These are phyloP conservation scores for Leptopilina drosophilae DNA, from an alignment of 2,888 invertebrate genomes.

Conservation along the genomic window DNA sequence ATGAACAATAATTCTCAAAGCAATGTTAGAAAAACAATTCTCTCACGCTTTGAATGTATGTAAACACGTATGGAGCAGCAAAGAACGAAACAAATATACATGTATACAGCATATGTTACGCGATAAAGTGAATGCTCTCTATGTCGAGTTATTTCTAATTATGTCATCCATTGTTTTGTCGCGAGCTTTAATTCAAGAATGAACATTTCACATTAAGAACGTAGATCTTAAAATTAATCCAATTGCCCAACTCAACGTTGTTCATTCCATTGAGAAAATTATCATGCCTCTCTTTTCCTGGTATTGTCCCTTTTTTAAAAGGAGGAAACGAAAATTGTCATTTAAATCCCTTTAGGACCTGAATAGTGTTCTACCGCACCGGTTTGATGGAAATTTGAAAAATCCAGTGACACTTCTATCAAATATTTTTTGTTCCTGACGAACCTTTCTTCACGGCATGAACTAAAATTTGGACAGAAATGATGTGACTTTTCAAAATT, in stretches of 20 bases:
- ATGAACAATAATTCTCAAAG: constrained; percentile 7
- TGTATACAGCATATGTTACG: not conserved
- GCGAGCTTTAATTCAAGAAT: constrained; percentile 29
- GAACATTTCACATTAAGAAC: not conserved
- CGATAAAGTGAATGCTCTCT: constrained; percentile 10
- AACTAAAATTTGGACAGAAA: too few relatives aligned
- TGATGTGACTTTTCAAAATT: too few relatives aligned
- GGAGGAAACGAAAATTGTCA: too few relatives aligned
- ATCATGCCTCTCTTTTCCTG: not conserved
- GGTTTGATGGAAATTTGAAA: too few relatives aligned
- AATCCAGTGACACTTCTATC: too few relatives aligned
- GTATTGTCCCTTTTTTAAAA: not conserved
- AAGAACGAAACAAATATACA: too few relatives aligned
- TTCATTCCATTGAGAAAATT: not conserved
- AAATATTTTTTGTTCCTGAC: too few relatives aligned
- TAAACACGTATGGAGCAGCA: not conserved
- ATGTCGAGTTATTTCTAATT: constrained; percentile 30
- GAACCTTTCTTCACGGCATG: too few relatives aligned
- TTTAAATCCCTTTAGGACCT: too few relatives aligned
- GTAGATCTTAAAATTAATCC: not conserved
- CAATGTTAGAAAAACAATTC: not conserved
- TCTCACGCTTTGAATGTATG: constrained; percentile 16
- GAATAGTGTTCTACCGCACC: too few relatives aligned
- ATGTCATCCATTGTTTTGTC: constrained; percentile 34
- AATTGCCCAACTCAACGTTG: not conserved